These are phyloP conservation scores for Tapirus indicus DNA, from an alignment of 2,797 vertebrate species.

Conservation along the genomic window DNA sequence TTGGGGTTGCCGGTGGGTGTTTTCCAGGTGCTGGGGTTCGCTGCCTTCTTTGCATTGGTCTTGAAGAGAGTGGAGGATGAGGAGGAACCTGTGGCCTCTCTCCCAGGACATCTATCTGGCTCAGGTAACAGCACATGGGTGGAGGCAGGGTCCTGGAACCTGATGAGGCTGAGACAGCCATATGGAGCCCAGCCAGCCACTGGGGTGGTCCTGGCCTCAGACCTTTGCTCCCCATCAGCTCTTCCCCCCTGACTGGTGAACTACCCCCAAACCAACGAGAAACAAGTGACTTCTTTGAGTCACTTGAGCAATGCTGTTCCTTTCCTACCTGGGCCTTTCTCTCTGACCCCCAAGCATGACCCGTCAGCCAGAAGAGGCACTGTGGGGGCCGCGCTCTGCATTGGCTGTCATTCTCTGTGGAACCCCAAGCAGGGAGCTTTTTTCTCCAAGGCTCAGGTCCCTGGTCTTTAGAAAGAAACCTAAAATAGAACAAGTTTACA, in stretches of 20 bases:
- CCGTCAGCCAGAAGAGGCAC: neutral
- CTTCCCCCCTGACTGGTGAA: neutral
- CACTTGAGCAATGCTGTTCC: neutral
- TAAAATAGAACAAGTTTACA: neutral
- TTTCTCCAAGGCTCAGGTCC: neutral
- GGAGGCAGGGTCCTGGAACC: neutral
- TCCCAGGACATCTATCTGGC: constrained; percentile 87
- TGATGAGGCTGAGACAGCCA: neutral
- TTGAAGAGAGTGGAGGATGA: constrained; percentile 95
- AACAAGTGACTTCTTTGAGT: neutral
- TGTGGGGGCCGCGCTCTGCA: neutral
- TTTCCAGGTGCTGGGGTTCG: constrained; percentile 96
- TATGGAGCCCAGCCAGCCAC: neutral
- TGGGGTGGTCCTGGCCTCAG: neutral
- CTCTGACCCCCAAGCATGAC: neutral
- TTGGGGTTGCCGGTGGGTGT: neutral
- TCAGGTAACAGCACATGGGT: constrained; percentile 87
- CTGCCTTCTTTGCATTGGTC: constrained; percentile 97
- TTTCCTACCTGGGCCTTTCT: neutral
- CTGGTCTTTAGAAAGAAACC: neutral
- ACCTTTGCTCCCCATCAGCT: neutral
- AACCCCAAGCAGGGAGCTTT: neutral
- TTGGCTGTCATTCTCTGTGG: neutral
- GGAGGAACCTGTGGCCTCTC: constrained; percentile 91
- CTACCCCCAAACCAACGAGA: neutral